Conservation (phyloP, 1,140 invertebrate genomes). For the Drosophila malerkotliana region DNA sequence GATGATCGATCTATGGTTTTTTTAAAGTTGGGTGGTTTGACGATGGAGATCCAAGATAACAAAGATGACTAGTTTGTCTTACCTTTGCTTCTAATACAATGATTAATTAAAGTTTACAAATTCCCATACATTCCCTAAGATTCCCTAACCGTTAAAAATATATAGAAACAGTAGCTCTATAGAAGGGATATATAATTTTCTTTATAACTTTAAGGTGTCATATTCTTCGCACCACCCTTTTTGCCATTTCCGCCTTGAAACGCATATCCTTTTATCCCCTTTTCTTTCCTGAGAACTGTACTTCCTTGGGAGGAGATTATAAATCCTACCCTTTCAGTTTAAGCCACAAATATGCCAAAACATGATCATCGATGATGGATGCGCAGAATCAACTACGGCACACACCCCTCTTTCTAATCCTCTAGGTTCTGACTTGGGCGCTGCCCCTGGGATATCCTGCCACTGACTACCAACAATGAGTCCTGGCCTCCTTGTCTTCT, state of each 20-base stretch:
- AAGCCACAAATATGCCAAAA: slow-evolving; percentile 77
- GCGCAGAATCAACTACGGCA: slow-evolving; percentile 36
- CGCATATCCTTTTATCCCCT: background rate
- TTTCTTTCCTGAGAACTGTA: slow-evolving; percentile 24
- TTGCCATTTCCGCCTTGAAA: background rate
- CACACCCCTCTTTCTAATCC: slow-evolving; percentile 60
- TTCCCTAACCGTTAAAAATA: too few relatives aligned
- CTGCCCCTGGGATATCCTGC: slow-evolving; percentile 44
- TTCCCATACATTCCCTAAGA: too few relatives aligned
- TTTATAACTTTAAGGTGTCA: background rate
- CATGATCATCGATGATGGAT: slow-evolving; percentile 63
- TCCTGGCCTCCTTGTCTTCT: slow-evolving; percentile 58
- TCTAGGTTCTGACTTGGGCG: slow-evolving; percentile 58
- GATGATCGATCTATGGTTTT: slow-evolving; percentile 14
- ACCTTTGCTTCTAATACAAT: too few relatives aligned
- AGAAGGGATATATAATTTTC: background rate
- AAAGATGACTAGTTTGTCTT: background rate
- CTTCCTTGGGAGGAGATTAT: slow-evolving; percentile 17
- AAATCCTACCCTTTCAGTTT: slow-evolving; percentile 30
- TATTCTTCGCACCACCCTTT: slow-evolving; percentile 2
- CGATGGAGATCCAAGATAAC: background rate
- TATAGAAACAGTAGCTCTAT: too few relatives aligned
- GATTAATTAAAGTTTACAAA: too few relatives aligned
- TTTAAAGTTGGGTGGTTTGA: slow-evolving; percentile 9
- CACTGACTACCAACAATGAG: slow-evolving; percentile 63